These are phyloP conservation scores for Diorhabda carinulata DNA, from an alignment of 1,140 invertebrate genomes.

Conservation along the genomic window DNA sequence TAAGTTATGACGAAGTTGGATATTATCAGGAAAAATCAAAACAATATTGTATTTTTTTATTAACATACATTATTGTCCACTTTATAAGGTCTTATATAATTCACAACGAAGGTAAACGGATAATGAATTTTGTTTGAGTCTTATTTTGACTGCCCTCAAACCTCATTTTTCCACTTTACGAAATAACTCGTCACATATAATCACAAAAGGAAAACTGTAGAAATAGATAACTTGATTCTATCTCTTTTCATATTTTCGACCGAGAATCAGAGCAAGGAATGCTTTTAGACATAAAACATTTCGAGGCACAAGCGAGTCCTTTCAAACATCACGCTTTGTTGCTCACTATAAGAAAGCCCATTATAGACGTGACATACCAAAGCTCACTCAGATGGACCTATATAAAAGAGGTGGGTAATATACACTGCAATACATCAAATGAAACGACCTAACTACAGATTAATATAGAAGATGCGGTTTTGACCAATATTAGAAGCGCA, in stretches of 20 bases:
- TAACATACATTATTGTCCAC: too few species aligned
- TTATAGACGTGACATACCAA: constrained; percentile 2
- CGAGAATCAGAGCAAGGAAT: constrained; percentile 2
- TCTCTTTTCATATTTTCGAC: background rate
- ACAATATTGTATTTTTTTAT: too few species aligned
- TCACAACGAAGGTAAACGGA: too few species aligned
- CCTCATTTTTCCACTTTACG: background rate
- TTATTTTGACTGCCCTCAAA: too few species aligned
- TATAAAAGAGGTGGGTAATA: background rate
- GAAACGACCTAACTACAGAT: background rate
- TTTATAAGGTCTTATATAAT: too few species aligned
- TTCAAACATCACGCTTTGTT: background rate
- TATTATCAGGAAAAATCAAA: too few species aligned
- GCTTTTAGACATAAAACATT: constrained; percentile 2
- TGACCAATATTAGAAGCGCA: too few species aligned
- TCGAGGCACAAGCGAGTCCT: constrained; percentile 1
- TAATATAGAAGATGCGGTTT: too few species aligned
- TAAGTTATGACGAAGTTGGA: too few species aligned
- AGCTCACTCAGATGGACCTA: constrained; percentile 1
- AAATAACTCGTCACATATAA: background rate
- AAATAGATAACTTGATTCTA: constrained; percentile 3
- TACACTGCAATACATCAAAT: constrained; percentile 10
- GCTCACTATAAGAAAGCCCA: background rate
- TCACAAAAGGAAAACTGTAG: background rate
- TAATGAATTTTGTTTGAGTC: too few species aligned